Conservation (phyloP, 2,888 invertebrate species). For the Papilio elwesi region DNA sequence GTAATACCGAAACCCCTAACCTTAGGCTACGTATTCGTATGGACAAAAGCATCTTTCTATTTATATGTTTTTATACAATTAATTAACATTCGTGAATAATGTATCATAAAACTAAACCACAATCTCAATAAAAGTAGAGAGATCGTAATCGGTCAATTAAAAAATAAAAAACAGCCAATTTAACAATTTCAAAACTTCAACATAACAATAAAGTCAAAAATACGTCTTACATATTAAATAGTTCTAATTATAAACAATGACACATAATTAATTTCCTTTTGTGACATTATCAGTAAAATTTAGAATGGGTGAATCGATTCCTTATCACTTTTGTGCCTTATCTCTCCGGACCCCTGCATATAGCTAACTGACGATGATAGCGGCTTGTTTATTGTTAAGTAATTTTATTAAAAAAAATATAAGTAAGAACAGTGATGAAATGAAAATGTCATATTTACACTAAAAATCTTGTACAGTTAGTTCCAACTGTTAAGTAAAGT, state of each 20-base stretch:
- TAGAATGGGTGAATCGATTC: neutral
- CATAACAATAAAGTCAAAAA: neutral
- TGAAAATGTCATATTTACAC: neutral
- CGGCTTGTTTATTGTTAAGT: neutral
- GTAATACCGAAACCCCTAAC: too few relatives aligned
- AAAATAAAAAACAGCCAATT: too few relatives aligned
- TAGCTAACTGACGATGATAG: neutral
- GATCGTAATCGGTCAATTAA: too few relatives aligned
- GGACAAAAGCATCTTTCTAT: too few relatives aligned
- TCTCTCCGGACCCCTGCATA: neutral
- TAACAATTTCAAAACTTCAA: neutral
- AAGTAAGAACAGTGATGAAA: neutral
- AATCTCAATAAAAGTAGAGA: too few relatives aligned
- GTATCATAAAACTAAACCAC: too few relatives aligned
- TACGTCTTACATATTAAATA: neutral
- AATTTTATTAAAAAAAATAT: neutral
- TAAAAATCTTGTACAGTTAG: too few relatives aligned
- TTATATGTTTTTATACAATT: too few relatives aligned
- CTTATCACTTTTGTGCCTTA: neutral
- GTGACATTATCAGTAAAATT: neutral
- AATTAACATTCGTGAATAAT: too few relatives aligned
- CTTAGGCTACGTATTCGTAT: too few relatives aligned
- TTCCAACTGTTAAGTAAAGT: too few relatives aligned
- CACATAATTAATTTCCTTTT: neutral
- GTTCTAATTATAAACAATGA: neutral